Base-by-base conservation (phyloP, 2,888 invertebrate species). In the Orchestes rusci region DNA sequence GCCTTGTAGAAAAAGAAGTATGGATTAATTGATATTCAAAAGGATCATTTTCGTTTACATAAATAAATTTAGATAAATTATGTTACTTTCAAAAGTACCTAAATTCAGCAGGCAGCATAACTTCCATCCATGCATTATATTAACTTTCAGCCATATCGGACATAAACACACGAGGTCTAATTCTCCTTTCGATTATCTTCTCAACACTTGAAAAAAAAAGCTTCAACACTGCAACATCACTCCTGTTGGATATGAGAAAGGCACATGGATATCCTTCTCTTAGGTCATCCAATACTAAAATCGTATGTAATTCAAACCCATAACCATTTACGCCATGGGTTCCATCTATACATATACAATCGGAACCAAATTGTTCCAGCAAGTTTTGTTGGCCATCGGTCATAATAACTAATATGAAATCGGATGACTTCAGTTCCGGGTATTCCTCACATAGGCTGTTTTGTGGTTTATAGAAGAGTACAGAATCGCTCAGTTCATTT, bases 221-320 rank as follows among this genome's bases (percentile, higher is more conserved):
- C 8, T 29, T 38, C 31, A 39, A 15, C 7, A 19, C 31, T n/a
- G 12, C 30, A 12, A 39, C 12, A 39, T 56, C 55, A 29, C 38
- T 19, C 19, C 55, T 39, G 39, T 55, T 57, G 17, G 51, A 53
- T 16, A 40, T 19, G 5, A 31, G 10, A 40, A 40, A 40, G 16
- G 32, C 20, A 19, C 32, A 32, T 18, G 36, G 57, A 39, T 56
- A 54, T n/a, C 55, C 52, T 51, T 57, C 39, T 13, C 51, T 16
- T 15, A 56, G 17, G 16, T 56, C 53, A 39, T 56, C 55, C 19
- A 57, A 16, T 12, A 54, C 40, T 5, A 56, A 20, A 7, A 57
- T 19, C 12, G 56, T 57, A 8, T 30, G 18, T n/a, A 57, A 13
- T 39, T 57, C 50, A 48, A 55, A 55, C 18, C 51, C 28, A 44